A percentile compares a stretch with the other conserved stretches of the same genome.
Evolutionary conservation across 64 coral and sea anemone species (phyloP).

Genomic region (Platygyra sinensis): DNA sequence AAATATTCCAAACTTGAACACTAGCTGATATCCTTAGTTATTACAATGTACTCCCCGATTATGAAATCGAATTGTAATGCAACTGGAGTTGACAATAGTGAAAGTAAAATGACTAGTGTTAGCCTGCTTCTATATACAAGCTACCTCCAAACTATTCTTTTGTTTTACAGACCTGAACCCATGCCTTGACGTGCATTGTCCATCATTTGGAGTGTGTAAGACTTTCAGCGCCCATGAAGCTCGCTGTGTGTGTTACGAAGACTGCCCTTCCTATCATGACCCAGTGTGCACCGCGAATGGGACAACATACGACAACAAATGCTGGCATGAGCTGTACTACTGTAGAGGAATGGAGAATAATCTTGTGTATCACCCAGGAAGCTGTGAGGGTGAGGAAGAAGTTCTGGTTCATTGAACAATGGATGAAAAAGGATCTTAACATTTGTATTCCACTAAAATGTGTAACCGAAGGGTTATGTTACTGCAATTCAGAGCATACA

Average conservation of each 20-base stretch:
- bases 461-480: too few species aligned
- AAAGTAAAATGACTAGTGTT: too few species aligned
- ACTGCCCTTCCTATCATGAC: slow-evolving; percentile 21
- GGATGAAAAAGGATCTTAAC: too few species aligned
- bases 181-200: slow-evolving; percentile 11
- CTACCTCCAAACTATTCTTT: neutral
- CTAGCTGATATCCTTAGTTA: too few species aligned
- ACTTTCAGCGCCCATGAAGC: slow-evolving; percentile 11
- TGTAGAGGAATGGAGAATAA: slow-evolving; percentile 4
- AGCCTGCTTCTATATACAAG: too few species aligned
- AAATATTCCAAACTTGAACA: too few species aligned
- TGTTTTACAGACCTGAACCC: slow-evolving; percentile 6
- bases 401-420: too few species aligned
- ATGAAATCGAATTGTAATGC: too few species aligned
- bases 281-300: slow-evolving; percentile 25
- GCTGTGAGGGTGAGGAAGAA: neutral
- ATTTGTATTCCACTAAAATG: too few species aligned
- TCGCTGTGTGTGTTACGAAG: slow-evolving; percentile 17
- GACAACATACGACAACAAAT: slow-evolving; percentile 49
- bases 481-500: too few species aligned
- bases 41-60: too few species aligned
- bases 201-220: slow-evolving; percentile 15
- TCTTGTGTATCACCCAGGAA: slow-evolving; percentile 27
- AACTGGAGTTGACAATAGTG: neutral
- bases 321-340: neutral